Evolutionary conservation across 2,888 invertebrate species (phyloP), one percentile per base, ranked within the genome.

Genomic region (Philereme transversata): DNA sequence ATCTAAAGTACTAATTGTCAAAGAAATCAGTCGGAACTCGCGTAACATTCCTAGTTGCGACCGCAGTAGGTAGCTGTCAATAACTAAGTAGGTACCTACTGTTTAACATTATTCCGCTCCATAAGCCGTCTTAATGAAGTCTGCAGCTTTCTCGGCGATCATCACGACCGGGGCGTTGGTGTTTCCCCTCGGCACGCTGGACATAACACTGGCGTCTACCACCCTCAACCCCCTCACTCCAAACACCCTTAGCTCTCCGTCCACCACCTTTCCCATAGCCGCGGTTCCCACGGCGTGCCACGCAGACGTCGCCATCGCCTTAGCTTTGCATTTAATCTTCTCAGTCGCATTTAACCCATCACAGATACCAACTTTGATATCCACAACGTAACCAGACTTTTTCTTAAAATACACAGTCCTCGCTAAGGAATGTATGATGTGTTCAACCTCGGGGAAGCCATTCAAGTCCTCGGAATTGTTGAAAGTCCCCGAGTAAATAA

Each of bases 271-370:
- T 0, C 89, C 90, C 82, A 90, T 76, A 0, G 87, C 80, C 0
- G 84, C 83, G 0, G 90, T 88, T 1, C 90, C 90, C 5, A 81
- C 89, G 0, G 89, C 75, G 65, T 90, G 90, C 88, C 88, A 90
- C 9, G 89, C 89, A 0, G 90, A 77, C 71, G 78, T 83, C 9
- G 81, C 88, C 67, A 80, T 74, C 34, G 78, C 76, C 43, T 52
- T 74, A 3, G 88, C 77, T 9, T 70, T 73, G 70, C 95, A 95
- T 54, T 78, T 86, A 80, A 92, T 83, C 71, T 84, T 84, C 5
- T 88, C 90, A 22, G 74, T 75, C 0, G 58, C 73, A 0, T 11
- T 7, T 69, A 87, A 43, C 63, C 73, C 69, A 2, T 70, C 64
- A 65, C 90, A 90, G 4, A 63, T 72, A 0, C 77, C 73, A 33